phyloP scores from a whole-genome alignment of 2,888 invertebrate species.

The Plagiodera versicolora region DNA sequence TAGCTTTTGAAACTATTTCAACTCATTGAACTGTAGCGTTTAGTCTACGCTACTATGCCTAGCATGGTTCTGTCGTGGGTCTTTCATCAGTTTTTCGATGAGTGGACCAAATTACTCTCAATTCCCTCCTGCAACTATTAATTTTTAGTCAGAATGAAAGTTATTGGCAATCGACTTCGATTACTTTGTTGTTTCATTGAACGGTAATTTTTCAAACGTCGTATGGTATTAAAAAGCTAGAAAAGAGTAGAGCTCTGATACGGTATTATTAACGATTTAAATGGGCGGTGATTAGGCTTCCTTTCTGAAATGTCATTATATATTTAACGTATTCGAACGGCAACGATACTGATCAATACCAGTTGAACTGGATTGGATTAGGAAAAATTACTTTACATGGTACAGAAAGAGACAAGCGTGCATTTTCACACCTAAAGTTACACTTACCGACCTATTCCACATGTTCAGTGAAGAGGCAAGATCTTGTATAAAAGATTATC shows the following conservation, averaged over 20 bases:
- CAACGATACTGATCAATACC: constrained; percentile 25
- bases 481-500: too few relatives aligned
- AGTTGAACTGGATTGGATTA: neutral
- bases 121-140: neutral
- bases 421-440: too few relatives aligned
- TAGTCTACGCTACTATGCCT: too few relatives aligned
- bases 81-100: too few relatives aligned
- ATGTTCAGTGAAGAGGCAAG: too few relatives aligned
- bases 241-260: constrained; percentile 34
- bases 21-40: too few relatives aligned
- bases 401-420: too few relatives aligned
- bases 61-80: too few relatives aligned
- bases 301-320: constrained; percentile 23
- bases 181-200: constrained; percentile 8
- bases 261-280: constrained; percentile 37
- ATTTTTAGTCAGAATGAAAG: neutral
- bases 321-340: constrained; percentile 23
- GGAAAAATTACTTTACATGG: too few relatives aligned
- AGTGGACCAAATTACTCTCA: neutral
- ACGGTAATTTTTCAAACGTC: constrained; percentile 6
- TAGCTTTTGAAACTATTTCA: too few relatives aligned
- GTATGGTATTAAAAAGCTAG: constrained; percentile 26
- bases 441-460: too few relatives aligned
- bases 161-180: constrained; percentile 3
- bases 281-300: constrained; percentile 22